Conservation (phyloP, 2,888 invertebrate genomes). For the Endotricha flammealis region DNA sequence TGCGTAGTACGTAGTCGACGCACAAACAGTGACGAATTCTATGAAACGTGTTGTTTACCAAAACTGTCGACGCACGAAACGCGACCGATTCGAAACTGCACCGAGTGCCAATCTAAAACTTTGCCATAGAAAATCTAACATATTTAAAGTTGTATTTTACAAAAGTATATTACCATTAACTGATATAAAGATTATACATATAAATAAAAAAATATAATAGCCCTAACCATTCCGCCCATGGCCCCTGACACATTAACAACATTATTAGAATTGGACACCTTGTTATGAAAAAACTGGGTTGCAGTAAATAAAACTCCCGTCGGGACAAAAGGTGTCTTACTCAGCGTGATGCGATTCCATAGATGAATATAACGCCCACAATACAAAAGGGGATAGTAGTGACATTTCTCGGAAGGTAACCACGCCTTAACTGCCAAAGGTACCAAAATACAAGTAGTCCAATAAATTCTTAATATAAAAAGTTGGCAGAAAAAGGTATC, state of each 20-base stretch:
- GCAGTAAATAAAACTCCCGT: constrained; percentile 5
- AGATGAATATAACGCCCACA: constrained; percentile 7
- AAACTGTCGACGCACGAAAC: too few relatives aligned
- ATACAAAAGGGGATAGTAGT: constrained; percentile 7
- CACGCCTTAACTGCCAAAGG: constrained; percentile 8
- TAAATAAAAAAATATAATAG: background rate
- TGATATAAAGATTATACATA: too few relatives aligned
- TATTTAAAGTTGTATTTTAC: too few relatives aligned
- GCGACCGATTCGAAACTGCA: too few relatives aligned
- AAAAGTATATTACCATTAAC: background rate
- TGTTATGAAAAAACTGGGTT: constrained; percentile 2
- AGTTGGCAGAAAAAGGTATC: background rate
- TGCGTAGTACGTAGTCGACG: too few relatives aligned
- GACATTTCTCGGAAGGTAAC: constrained; percentile 7
- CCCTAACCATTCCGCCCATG: background rate
- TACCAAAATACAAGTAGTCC: background rate
- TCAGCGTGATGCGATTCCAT: constrained; percentile 3
- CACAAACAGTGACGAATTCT: too few relatives aligned
- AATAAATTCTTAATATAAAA: background rate
- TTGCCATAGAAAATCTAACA: too few relatives aligned
- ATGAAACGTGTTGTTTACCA: too few relatives aligned
- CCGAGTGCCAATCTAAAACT: too few relatives aligned
- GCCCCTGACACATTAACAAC: constrained; percentile 5
- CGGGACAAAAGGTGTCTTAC: constrained; percentile 7
- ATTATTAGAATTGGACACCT: constrained; percentile 1